Evolutionary conservation across 2,113 vertebrate genomes (phyloP).

Genomic region (Psammodynastes pulverulentus): DNA sequence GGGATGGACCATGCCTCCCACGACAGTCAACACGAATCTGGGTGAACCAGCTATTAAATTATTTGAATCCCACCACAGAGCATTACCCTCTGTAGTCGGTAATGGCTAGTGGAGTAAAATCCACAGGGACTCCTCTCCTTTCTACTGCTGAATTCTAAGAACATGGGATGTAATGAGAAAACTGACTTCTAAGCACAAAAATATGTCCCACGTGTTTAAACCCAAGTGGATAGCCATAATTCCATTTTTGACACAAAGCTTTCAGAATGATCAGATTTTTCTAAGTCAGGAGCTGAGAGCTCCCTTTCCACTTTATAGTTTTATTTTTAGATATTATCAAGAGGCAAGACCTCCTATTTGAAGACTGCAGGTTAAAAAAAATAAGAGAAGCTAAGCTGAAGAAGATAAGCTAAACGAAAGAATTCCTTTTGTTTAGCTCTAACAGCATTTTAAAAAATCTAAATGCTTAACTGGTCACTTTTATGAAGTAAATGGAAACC

Average conservation of each 20-base stretch:
- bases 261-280: not conserved
- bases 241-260: not conserved
- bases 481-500: not conserved
- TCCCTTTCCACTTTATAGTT: not conserved
- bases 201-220: not conserved
- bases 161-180: not conserved
- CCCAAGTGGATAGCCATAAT: not conserved
- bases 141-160: not conserved
- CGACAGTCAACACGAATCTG: too few relatives aligned
- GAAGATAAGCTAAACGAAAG: not conserved
- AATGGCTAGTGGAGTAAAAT: not conserved
- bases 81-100: not conserved
- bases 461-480: not conserved
- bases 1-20: too few relatives aligned
- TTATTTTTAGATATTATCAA: not conserved
- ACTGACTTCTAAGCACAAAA: not conserved
- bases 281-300: not conserved
- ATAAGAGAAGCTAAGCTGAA: not conserved
- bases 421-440: not conserved
- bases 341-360: not conserved
- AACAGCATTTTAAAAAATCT: not conserved
- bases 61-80: not conserved
- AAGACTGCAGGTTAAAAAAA: not conserved
- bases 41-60: too few relatives aligned
- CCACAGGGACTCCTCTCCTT: not conserved